Percentiles rank a stretch among this genome's conserved stretches.
Evolutionary conservation across 1,140 invertebrate species (phyloP).

Genomic region (Cotesia vestalis): DNA sequence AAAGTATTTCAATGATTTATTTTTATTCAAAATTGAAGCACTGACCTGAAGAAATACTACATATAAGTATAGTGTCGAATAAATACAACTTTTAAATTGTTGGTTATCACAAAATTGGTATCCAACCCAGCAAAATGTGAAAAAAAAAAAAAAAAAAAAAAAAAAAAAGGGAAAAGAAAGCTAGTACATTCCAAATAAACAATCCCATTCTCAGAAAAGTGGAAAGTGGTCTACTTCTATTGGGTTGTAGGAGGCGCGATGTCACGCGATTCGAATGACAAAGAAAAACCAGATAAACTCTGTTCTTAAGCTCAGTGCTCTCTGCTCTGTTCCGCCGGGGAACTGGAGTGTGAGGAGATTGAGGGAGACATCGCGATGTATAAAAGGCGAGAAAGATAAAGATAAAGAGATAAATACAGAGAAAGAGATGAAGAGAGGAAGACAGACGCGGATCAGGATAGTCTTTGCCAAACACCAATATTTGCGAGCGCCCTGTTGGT

Average conservation of each 20-base stretch:
- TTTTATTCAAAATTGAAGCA: too few relatives aligned
- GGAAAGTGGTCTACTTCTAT: neutral
- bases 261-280: slow-evolving; percentile 21
- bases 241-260: slow-evolving; percentile 8
- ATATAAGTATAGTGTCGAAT: too few relatives aligned
- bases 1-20: too few relatives aligned
- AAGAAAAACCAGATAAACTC: slow-evolving; percentile 23
- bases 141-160: neutral
- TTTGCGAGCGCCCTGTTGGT: slow-evolving; percentile 66
- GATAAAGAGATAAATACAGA: slow-evolving; percentile 37
- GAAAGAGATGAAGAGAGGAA: slow-evolving; percentile 51
- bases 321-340: neutral
- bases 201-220: too few relatives aligned
- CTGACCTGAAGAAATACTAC: too few relatives aligned
- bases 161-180: neutral
- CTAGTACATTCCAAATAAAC: neutral
- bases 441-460: slow-evolving; percentile 64
- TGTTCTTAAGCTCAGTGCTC: slow-evolving; percentile 11
- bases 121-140: neutral
- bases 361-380: slow-evolving; percentile 18
- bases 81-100: too few relatives aligned
- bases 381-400: slow-evolving; percentile 27
- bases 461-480: slow-evolving; percentile 68
- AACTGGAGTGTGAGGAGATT: slow-evolving; percentile 17
- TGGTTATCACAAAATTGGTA: too few relatives aligned